Conservation (phyloP, 2,113 vertebrate genomes). For the Etia nguti region DNA sequence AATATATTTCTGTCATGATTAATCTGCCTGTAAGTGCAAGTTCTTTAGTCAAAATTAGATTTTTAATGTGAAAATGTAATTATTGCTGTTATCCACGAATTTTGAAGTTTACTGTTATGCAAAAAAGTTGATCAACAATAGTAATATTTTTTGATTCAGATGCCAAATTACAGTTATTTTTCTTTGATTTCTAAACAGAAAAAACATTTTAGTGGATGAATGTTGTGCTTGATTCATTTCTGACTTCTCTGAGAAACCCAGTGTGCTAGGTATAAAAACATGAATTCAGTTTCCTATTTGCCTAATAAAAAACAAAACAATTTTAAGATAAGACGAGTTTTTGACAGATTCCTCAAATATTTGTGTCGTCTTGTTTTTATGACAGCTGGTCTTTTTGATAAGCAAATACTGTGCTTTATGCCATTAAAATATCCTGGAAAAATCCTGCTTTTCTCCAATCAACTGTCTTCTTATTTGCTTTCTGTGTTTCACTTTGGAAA, state of each 20-base stretch:
- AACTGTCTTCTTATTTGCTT: not conserved
- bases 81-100: not conserved
- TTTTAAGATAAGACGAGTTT: not conserved
- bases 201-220: not conserved
- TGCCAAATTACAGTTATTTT: not conserved
- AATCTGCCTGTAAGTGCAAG: not conserved
- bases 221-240: not conserved
- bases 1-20: not conserved
- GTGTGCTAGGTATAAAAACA: not conserved
- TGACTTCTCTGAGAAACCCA: fast-evolving
- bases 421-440: not conserved
- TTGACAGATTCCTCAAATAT: not conserved
- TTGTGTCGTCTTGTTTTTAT: not conserved
- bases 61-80: not conserved
- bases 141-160: not conserved
- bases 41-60: not conserved
- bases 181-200: not conserved
- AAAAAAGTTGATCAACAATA: not conserved
- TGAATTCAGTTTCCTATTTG: not conserved
- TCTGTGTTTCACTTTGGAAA: not conserved
- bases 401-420: slow-evolving; percentile 14
- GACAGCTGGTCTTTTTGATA: not conserved
- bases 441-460: not conserved
- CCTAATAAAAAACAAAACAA: not conserved
- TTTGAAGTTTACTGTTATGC: not conserved